Percentiles rank a stretch among this genome's conserved stretches.
These are phyloP conservation scores for Patagioenas fasciata DNA, from an alignment of 2,113 vertebrate species.

Conservation along the genomic window DNA sequence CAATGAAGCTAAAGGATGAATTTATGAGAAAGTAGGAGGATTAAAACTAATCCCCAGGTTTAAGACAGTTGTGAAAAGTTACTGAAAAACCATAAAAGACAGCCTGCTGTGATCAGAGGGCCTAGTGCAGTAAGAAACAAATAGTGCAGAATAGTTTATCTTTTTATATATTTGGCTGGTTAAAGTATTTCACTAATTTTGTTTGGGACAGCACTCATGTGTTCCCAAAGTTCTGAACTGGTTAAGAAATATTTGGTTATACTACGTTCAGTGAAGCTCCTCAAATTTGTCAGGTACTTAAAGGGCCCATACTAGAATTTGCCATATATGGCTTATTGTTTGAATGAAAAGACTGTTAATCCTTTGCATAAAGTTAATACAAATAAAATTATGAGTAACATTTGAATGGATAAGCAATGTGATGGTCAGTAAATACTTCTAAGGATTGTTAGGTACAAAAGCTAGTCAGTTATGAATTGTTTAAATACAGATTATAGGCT, in stretches of 20 bases:
- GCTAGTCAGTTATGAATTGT: background rate
- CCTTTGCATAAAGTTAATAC: background rate
- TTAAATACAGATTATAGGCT: background rate
- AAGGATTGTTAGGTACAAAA: background rate
- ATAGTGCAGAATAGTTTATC: background rate
- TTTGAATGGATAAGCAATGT: background rate
- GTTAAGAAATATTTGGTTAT: background rate
- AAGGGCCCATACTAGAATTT: background rate
- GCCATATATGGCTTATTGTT: background rate
- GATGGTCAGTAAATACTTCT: background rate
- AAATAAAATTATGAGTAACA: background rate
- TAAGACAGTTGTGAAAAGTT: background rate
- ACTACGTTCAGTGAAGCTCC: background rate
- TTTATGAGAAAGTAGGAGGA: background rate
- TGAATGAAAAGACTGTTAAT: background rate
- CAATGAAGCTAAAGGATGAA: background rate
- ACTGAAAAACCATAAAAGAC: background rate
- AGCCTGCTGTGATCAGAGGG: background rate
- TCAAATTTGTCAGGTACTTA: background rate
- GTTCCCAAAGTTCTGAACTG: background rate
- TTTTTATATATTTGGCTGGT: background rate
- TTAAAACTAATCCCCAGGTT: background rate
- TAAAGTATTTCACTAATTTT: background rate
- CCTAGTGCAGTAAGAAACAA: background rate
- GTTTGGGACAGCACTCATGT: background rate